These are phyloP conservation scores for Austrolebias charrua DNA, from an alignment of 2,797 vertebrate genomes.

Conservation along the genomic window DNA sequence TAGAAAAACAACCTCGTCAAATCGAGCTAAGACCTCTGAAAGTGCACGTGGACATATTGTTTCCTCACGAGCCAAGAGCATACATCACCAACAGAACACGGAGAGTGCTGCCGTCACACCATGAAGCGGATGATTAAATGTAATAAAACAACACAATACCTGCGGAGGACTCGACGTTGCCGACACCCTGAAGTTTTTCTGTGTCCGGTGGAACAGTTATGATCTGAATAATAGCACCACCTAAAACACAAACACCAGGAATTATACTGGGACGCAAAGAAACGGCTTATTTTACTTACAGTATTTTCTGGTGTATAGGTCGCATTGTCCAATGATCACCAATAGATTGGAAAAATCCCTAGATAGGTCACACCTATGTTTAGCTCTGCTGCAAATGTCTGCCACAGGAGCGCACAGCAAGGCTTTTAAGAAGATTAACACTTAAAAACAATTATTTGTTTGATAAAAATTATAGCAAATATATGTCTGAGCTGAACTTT, in stretches of 20 bases:
- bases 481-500: too few relatives aligned
- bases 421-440: too few relatives aligned
- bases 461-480: too few relatives aligned
- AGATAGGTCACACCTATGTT: too few relatives aligned
- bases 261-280: background rate
- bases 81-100: background rate
- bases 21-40: slow-evolving; percentile 18
- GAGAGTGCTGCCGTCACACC: background rate
- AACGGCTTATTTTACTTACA: background rate
- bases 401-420: too few relatives aligned
- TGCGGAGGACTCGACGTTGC: slow-evolving; percentile 33
- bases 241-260: slow-evolving; percentile 48
- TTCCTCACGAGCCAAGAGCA: background rate
- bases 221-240: slow-evolving; percentile 63
- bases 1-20: slow-evolving; percentile 66
- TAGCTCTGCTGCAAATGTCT: too few relatives aligned
- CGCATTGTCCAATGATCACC: too few relatives aligned
- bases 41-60: background rate
- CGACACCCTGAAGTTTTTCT: slow-evolving; percentile 37
- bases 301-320: too few relatives aligned
- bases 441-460: too few relatives aligned
- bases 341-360: too few relatives aligned
- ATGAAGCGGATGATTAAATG: background rate
- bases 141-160: slow-evolving; percentile 44
- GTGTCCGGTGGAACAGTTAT: slow-evolving; percentile 63